Base-by-base conservation (phyloP, 2,797 vertebrate species). In the Scarus forsteni region DNA sequence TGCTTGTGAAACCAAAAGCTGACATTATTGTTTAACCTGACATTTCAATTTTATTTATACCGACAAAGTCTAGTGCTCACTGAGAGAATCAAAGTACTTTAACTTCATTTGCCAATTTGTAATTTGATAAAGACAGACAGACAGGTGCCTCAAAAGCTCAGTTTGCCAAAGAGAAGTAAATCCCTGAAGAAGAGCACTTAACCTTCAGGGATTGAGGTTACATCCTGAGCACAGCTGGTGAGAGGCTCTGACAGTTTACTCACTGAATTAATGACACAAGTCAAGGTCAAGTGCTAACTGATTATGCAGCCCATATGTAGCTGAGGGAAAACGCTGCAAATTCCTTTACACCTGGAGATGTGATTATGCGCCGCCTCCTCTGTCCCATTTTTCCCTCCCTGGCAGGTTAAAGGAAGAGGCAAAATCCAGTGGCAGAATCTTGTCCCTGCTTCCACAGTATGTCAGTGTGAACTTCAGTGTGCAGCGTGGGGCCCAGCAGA, bases 201-300 rank as follows among this genome's bases (percentile, higher is more conserved):
- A 92, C 92, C 91, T 93, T 93, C 79, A 75, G 73, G 48, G 49
- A 82, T 46, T 83, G 85, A 89, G 86, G 90, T 88, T 85, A 75
- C 65, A 74, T 85, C 80, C 79, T 44, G 65, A 73, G 77, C 79
- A 82, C 91, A 94, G 90, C 90, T 93, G 88, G 89, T 78, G 82
- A 81, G 89, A 80, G 72, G 80, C 57, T 76, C 86, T 83, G 89
- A 91, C 82, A 85, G 83, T 92, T 91, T 86, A 88, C 87, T 85
- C 72, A 39, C 82, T 89, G 87, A 93, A 91, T 92, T 92, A 94
- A 92, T 89, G 88, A 85, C 74, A 89, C 80, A 75, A 92, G 86
- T 89, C 92, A 92, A 94, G 89, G 92, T 93, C 89, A 93, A 88
- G 85, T 79, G 76, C 67, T 52, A 75, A 81, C 74, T 92, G 85